A percentile compares a stretch with the other conserved stretches of the same genome.
Conservation (phyloP, 2,797 vertebrate species). For the Leptoclinus maculatus region DNA sequence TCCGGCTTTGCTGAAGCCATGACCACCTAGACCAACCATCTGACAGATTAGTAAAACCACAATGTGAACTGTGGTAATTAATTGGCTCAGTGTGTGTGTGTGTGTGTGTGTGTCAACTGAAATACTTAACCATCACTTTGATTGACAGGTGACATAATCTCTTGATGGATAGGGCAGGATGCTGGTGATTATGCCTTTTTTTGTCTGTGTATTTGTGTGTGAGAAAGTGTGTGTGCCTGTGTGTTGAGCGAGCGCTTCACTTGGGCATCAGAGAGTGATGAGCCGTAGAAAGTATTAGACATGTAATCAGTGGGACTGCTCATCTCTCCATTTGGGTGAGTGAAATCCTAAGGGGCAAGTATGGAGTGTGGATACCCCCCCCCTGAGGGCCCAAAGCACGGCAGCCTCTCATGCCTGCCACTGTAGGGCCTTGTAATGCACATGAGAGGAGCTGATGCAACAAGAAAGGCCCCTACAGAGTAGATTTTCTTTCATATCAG, state of each 20-base stretch:
- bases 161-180: constrained; percentile 43
- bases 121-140: constrained; percentile 31
- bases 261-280: constrained; percentile 71
- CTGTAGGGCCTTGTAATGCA: constrained; percentile 48
- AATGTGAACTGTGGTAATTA: constrained; percentile 29
- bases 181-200: constrained; percentile 45
- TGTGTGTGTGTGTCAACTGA: constrained; percentile 16
- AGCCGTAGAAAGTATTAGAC: constrained; percentile 72
- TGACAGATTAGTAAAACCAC: constrained; percentile 32
- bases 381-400: constrained; percentile 24
- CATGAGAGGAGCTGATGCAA: constrained; percentile 64
- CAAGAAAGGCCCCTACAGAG: constrained; percentile 64
- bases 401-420: constrained; percentile 47
- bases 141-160: constrained; percentile 61
- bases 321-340: constrained; percentile 73
- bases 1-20: constrained; percentile 48
- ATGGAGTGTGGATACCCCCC: constrained; percentile 44
- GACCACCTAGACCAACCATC: constrained; percentile 44
- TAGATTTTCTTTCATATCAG: constrained; percentile 71
- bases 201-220: constrained; percentile 19
- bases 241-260: constrained; percentile 37
- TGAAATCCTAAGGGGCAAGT: constrained; percentile 71
- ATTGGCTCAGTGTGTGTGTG: constrained; percentile 10
- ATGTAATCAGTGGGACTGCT: constrained; percentile 75
- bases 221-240: not conserved